A percentile compares a stretch with the other conserved stretches of the same genome.
Evolutionary conservation across 2,888 invertebrate species (phyloP).

Genomic region (Netelia fuscicornis): DNA sequence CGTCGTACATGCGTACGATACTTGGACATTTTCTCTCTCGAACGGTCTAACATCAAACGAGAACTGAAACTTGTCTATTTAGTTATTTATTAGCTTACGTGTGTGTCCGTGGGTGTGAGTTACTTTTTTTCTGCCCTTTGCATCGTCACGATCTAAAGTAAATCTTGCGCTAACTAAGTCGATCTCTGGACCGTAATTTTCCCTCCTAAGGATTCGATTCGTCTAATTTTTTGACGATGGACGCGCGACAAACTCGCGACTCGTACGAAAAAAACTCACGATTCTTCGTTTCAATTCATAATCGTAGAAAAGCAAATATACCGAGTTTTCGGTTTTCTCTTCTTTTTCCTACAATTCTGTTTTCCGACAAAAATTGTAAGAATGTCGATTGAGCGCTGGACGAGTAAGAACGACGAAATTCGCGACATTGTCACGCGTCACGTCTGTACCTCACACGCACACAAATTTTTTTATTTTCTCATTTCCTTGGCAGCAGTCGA

Average conservation of each 20-base stretch:
- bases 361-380: conserved; percentile 14
- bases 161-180: conserved; percentile 62
- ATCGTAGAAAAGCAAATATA: conserved; percentile 11
- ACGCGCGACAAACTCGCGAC: conserved; percentile 39
- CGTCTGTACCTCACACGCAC: conserved; percentile 39
- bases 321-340: conserved; percentile 14
- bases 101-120: conserved; percentile 52
- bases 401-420: conserved; percentile 23
- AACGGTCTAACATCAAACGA: conserved; percentile 75
- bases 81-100: conserved; percentile 64
- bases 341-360: conserved; percentile 11
- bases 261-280: conserved; percentile 9
- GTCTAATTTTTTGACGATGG: conserved; percentile 50
- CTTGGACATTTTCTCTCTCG: conserved; percentile 55
- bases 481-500: conserved; percentile 40
- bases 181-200: conserved; percentile 57
- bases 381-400: conserved; percentile 49
- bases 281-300: conserved; percentile 19
- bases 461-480: not conserved
- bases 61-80: conserved; percentile 71
- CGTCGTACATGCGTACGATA: conserved; percentile 21
- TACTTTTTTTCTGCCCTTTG: conserved; percentile 34
- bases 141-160: conserved; percentile 59
- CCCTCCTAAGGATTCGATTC: conserved; percentile 59
- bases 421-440: conserved; percentile 41